phyloP scores from a whole-genome alignment of 2,888 invertebrate species.

The Epinotia brunnichana region DNA sequence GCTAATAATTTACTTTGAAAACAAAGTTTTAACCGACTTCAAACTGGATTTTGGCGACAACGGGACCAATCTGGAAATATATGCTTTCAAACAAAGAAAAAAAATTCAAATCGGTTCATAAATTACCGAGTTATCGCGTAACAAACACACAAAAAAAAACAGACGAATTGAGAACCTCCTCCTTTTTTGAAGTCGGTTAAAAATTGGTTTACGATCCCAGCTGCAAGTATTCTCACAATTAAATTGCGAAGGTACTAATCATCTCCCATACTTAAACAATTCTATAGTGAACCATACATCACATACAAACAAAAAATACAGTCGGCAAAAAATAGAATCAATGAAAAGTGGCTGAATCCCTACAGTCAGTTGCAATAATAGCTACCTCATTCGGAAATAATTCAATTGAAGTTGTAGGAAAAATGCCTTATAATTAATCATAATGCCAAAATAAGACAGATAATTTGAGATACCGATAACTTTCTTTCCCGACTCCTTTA shows the following conservation, averaged over 20 bases:
- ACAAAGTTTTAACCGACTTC: no score
- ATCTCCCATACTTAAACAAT: background rate
- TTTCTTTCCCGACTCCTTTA: background rate
- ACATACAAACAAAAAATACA: conserved; percentile 14
- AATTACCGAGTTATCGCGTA: no score
- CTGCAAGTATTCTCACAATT: background rate
- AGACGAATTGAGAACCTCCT: no score
- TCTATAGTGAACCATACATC: conserved; percentile 6
- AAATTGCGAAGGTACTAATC: background rate
- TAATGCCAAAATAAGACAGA: background rate
- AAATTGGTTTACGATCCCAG: background rate
- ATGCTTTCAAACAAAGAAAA: no score
- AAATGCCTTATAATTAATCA: background rate
- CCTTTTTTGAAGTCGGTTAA: no score
- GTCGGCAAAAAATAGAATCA: conserved; percentile 4
- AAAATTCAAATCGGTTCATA: no score
- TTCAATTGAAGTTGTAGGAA: background rate
- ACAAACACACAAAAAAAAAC: no score
- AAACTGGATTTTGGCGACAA: no score
- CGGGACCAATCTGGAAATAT: no score
- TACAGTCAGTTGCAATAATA: conserved; percentile 1
- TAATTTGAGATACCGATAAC: background rate
- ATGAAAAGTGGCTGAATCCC: background rate
- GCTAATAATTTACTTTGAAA: no score
- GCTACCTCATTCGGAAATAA: background rate